A percentile compares a stretch with the other conserved stretches of the same genome.
Conservation (phyloP, 2,113 vertebrate species). For the Tetraodon nigroviridis region DNA sequence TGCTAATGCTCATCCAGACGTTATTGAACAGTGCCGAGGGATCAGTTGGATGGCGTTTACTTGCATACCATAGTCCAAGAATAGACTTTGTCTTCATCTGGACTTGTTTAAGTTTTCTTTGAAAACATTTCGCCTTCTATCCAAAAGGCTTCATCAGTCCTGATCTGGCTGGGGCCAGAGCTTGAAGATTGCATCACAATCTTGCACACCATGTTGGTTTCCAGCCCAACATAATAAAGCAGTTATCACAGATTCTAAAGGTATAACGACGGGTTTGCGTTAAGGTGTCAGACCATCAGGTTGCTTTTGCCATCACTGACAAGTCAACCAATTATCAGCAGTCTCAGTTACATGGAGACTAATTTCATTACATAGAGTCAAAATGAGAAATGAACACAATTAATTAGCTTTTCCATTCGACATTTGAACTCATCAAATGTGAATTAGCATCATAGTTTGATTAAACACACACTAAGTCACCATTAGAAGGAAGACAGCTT, state of each 20-base stretch:
- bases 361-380: constrained; percentile 37
- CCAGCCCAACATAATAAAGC: too few relatives aligned
- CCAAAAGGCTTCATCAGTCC: too few relatives aligned
- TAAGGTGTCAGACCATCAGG: neutral
- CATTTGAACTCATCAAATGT: constrained; percentile 47
- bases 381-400: constrained; percentile 29
- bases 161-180: too few relatives aligned
- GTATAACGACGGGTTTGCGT: neutral
- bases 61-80: too few relatives aligned
- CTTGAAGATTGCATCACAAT: too few relatives aligned
- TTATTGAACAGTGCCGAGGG: too few relatives aligned
- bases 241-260: neutral
- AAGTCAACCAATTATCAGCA: constrained; percentile 35
- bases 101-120: too few relatives aligned
- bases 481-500: constrained; percentile 29
- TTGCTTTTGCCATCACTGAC: neutral
- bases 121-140: too few relatives aligned
- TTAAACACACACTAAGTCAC: constrained; percentile 40
- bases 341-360: constrained; percentile 28
- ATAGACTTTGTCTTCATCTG: too few relatives aligned
- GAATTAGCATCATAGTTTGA: constrained; percentile 44
- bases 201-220: too few relatives aligned
- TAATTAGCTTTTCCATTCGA: constrained; percentile 38
- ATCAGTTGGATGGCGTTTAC: too few relatives aligned
- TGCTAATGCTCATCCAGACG: too few relatives aligned